phyloP scores from a whole-genome alignment of 1,140 invertebrate genomes.

The Heterodera schachtii region DNA sequence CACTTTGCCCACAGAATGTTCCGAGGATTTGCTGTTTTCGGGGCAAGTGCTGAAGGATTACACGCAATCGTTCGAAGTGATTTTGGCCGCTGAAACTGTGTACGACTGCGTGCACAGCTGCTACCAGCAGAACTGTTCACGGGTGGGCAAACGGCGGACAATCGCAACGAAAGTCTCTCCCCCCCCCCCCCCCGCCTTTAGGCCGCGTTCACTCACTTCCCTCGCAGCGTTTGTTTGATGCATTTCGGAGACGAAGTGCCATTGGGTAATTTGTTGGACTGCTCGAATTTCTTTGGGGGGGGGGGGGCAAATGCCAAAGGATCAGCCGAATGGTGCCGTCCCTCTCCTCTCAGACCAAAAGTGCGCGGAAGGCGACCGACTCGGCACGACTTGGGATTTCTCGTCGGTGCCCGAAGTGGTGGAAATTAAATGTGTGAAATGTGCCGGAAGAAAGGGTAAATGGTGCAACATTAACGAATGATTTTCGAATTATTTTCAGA shows the following conservation, averaged over 20 bases:
- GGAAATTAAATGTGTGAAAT: slow-evolving; percentile 51
- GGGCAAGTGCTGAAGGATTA: slow-evolving; percentile 52
- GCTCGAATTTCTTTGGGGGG: too few species aligned
- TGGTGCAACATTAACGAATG: not conserved
- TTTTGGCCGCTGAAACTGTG: slow-evolving; percentile 57
- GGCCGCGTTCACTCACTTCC: slow-evolving; percentile 65
- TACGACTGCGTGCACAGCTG: slow-evolving; percentile 58
- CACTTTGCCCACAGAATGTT: slow-evolving; percentile 44
- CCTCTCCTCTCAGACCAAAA: slow-evolving; percentile 27
- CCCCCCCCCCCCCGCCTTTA: not conserved
- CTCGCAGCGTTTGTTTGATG: slow-evolving; percentile 60
- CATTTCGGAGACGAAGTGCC: slow-evolving; percentile 50
- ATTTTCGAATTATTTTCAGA: not conserved
- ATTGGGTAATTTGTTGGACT: not conserved
- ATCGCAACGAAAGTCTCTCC: too few species aligned
- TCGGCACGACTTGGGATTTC: slow-evolving; percentile 52
- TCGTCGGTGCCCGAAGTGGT: slow-evolving; percentile 60
- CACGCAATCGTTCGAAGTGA: slow-evolving; percentile 56
- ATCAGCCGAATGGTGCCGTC: slow-evolving; percentile 17
- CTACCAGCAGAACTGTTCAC: slow-evolving; percentile 52
- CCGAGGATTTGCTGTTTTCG: slow-evolving; percentile 52
- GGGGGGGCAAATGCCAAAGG: not conserved
- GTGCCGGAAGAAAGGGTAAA: slow-evolving; percentile 32
- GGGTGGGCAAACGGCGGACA: not conserved
- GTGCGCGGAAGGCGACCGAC: slow-evolving; percentile 12